Conservation (phyloP, 2,113 vertebrate genomes). For the Galeopterus variegatus region DNA sequence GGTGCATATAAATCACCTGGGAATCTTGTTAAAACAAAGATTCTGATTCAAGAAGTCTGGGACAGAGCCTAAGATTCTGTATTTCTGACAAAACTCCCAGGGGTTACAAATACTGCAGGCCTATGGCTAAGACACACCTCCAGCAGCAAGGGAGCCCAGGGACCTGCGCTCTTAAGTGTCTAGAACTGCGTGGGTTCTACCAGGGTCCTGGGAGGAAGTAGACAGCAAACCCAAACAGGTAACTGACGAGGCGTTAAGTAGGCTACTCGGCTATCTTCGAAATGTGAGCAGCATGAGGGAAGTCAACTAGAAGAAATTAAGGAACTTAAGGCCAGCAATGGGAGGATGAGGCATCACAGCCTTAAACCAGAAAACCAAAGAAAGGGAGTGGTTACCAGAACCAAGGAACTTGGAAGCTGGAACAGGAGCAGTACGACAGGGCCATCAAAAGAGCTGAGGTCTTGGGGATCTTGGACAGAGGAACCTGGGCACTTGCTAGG, state of each 20-base stretch:
- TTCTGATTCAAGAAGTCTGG: neutral
- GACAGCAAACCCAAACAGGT: neutral
- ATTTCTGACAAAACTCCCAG: neutral
- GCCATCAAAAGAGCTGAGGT: neutral
- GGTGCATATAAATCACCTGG: neutral
- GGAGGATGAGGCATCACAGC: neutral
- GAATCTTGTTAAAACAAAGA: neutral
- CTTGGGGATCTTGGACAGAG: neutral
- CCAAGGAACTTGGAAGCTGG: neutral
- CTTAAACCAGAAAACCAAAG: neutral
- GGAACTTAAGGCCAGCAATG: too few relatives aligned
- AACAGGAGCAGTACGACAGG: neutral
- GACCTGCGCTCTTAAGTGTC: neutral
- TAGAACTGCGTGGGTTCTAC: fast-evolving
- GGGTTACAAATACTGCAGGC: neutral
- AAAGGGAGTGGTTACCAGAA: neutral
- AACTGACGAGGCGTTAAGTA: neutral
- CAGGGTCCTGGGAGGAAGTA: neutral
- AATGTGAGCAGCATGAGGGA: neutral
- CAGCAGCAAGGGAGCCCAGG: neutral
- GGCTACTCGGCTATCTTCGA: neutral
- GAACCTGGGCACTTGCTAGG: neutral
- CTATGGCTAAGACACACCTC: neutral
- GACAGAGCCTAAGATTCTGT: neutral
- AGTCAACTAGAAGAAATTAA: neutral